Evolutionary conservation across 2,797 vertebrate species (phyloP), one percentile per base, ranked within the genome.

Genomic region (Mionectes olivaceus): DNA sequence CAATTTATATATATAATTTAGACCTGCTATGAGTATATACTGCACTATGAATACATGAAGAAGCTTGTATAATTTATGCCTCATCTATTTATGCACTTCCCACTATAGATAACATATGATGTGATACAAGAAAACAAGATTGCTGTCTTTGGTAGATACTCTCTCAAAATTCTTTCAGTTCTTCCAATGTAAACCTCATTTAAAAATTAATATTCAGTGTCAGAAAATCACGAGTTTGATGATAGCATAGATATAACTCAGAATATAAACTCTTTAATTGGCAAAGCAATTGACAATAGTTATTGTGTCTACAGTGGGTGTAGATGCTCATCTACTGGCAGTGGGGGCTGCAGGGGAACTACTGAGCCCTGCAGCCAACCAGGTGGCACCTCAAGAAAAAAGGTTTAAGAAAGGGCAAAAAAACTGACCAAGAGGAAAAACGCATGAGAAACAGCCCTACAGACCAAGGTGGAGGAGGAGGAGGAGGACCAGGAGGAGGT

Each of bases 1-100:
- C 27, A 61, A 9, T 56, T 85, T 95, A 96, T 92, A 71, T 93
- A 37, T 76, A 52, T 88, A 71, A 83, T 83, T 96, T 84, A 87
- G 44, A 78, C 52, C 50, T 91, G 47, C 61, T 94, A 80, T 65
- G 24, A 59, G 76, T 14, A 27, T 61, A 93, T 64, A 81, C 19
- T 61, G 13, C 50, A 90, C 64, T 79, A 91, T 41, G 71, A 89
- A 88, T 82, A 60, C 14, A 57, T 39, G 81, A 94, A 91, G n/a
- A 87, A 78, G 53, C 2, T 39, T 80, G 10, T 49, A 35, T 78
- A 93, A 91, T 93, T 94, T 89, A 81, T 93, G 24, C 22, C 15
- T 77, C 43, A 60, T 71, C 43, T 81, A 77, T 78, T 94, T 84
- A 61, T n/a, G 7, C 25, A 43, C 33, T 96, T 97, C 78, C 41